Conservation (phyloP, 2,888 invertebrate species). For the Cloeon dipterum region DNA sequence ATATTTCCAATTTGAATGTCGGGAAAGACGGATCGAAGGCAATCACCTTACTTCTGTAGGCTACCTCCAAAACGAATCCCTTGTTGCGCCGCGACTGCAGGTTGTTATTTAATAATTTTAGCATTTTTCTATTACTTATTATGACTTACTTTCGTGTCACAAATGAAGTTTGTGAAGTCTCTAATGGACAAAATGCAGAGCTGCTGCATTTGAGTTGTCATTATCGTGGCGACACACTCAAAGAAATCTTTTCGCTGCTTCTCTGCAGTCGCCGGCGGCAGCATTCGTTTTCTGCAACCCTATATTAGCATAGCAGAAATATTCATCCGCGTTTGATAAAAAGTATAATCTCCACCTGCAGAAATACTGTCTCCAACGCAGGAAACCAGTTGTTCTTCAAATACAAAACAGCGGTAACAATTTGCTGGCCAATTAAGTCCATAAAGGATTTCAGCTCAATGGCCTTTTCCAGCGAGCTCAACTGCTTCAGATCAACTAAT, state of each 20-base stretch:
- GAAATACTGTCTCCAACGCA: conserved; percentile 34
- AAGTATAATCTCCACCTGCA: no score
- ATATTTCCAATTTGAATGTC: conserved; percentile 43
- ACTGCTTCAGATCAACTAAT: conserved; percentile 31
- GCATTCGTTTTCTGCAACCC: conserved; percentile 39
- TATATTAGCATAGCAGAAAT: no score
- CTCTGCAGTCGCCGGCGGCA: conserved; percentile 40
- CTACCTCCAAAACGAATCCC: conserved; percentile 39
- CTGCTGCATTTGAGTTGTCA: conserved; percentile 71
- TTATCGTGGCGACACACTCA: conserved; percentile 61
- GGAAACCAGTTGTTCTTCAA: conserved; percentile 42
- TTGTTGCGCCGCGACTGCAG: conserved; percentile 21
- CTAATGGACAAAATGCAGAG: conserved; percentile 56
- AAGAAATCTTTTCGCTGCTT: conserved; percentile 52
- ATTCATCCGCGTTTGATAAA: no score
- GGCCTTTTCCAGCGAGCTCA: conserved; percentile 32
- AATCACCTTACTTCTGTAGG: conserved; percentile 32
- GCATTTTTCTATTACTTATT: neutral
- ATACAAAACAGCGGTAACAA: conserved; percentile 40
- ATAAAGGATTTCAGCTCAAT: conserved; percentile 44
- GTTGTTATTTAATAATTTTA: neutral
- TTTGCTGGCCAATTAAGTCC: conserved; percentile 26
- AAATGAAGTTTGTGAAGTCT: conserved; percentile 52
- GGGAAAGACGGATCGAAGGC: conserved; percentile 53
- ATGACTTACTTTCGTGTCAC: conserved; percentile 42